Evolutionary conservation across 1,140 invertebrate species (phyloP).

Genomic region (Trinorchestia longiramus): DNA sequence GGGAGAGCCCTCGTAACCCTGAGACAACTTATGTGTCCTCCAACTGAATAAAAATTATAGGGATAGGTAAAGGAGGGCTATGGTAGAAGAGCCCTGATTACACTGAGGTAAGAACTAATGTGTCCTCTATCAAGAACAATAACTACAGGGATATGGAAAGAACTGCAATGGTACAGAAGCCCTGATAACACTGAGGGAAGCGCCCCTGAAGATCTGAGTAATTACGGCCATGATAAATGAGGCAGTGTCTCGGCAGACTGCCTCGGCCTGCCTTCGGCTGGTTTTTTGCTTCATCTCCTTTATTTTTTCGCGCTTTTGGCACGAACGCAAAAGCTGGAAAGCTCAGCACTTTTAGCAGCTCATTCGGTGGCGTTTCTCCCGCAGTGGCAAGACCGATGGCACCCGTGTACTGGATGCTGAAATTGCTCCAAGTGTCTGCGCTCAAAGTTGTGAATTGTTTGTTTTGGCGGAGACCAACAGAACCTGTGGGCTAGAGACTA

Average conservation of each 20-base stretch:
- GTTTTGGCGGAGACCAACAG: background rate
- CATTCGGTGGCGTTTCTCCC: constrained; percentile 6
- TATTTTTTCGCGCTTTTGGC: background rate
- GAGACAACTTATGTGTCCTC: too few relatives aligned
- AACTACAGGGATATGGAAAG: background rate
- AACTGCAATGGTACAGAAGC: background rate
- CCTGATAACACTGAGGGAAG: background rate
- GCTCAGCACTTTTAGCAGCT: background rate
- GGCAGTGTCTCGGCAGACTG: constrained; percentile 20
- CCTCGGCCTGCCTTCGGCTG: background rate
- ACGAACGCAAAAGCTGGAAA: constrained; percentile 40
- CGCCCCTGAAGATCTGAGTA: constrained; percentile 34
- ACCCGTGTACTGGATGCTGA: background rate
- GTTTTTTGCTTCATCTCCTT: constrained; percentile 26
- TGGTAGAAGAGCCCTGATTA: too few relatives aligned
- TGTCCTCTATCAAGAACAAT: background rate
- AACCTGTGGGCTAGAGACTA: background rate
- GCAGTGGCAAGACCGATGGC: background rate
- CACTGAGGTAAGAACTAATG: background rate
- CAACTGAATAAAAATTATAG: too few relatives aligned
- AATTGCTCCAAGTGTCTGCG: background rate
- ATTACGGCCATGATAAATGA: constrained; percentile 45
- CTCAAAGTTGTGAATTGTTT: background rate
- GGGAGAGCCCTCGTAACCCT: too few relatives aligned
- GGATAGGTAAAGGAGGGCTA: too few relatives aligned